Conservation (phyloP, 1,140 invertebrate species). For the Octopus bimaculoides region DNA sequence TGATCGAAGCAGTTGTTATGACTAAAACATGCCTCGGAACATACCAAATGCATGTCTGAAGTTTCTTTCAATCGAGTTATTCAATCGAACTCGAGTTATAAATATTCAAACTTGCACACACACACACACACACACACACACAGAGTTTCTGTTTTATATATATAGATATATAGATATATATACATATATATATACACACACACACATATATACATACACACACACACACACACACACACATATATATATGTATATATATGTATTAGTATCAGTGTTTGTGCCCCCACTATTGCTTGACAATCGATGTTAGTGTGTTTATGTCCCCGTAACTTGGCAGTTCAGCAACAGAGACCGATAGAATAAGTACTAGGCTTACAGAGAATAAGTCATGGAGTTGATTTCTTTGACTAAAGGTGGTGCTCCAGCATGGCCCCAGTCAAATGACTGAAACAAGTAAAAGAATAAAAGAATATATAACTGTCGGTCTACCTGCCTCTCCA, state of each 20-base stretch:
- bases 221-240: slow-evolving; percentile 10
- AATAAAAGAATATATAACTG: no score
- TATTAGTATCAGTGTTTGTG: background rate
- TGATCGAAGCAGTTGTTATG: background rate
- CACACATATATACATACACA: slow-evolving; percentile 23
- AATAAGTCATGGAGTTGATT: no score
- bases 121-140: slow-evolving; percentile 19
- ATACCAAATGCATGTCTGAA: background rate
- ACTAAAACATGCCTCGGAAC: background rate
- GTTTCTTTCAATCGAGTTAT: background rate
- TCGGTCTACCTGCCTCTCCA: no score
- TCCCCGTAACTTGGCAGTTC: no score
- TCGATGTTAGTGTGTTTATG: no score
- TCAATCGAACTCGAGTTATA: background rate
- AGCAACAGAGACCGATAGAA: no score
- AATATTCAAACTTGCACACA: slow-evolving; percentile 16
- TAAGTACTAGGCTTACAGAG: no score
- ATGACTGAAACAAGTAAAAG: no score
- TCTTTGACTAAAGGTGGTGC: no score
- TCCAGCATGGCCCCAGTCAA: no score
- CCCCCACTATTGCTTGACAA: no score
- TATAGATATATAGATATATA: slow-evolving; percentile 18
- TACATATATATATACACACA: slow-evolving; percentile 18
- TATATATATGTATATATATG: slow-evolving; percentile 15
- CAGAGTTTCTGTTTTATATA: slow-evolving; percentile 2